A percentile compares a stretch with the other conserved stretches of the same genome.
These are phyloP conservation scores for Manacus vitellinus DNA, from an alignment of 2,113 vertebrate species.

Conservation along the genomic window DNA sequence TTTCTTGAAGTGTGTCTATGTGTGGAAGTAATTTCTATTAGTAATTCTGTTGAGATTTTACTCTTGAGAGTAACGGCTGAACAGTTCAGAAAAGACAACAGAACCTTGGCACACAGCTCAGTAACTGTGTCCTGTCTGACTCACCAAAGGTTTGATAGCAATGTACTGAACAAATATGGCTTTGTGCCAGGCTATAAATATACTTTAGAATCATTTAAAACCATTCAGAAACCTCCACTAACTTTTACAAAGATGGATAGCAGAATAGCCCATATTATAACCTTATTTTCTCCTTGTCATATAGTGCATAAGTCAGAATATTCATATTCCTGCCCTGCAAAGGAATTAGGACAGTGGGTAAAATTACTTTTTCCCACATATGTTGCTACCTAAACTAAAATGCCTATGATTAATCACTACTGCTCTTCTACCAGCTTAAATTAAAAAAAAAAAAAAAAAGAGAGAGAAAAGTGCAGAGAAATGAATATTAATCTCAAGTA, in stretches of 20 bases:
- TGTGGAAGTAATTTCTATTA: background rate
- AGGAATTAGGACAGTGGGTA: background rate
- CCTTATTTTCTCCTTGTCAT: background rate
- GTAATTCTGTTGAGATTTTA: background rate
- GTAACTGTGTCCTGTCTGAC: conserved; percentile 9
- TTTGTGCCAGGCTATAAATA: conserved; percentile 14
- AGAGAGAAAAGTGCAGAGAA: background rate
- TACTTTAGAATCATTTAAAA: background rate
- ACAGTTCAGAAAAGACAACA: background rate
- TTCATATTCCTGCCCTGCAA: background rate
- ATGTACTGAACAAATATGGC: background rate
- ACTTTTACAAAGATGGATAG: background rate
- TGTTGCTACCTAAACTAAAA: conserved; percentile 9
- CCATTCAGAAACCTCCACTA: background rate
- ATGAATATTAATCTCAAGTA: background rate
- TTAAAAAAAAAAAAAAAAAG: background rate
- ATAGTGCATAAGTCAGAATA: background rate
- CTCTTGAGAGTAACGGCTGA: background rate
- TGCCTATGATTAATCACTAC: background rate
- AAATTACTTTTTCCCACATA: background rate
- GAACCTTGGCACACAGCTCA: background rate
- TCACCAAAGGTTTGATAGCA: background rate
- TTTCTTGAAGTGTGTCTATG: background rate
- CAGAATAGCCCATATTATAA: background rate
- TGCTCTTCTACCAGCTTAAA: background rate